Evolutionary conservation across 2,888 invertebrate species (phyloP).

Genomic region (Ametastegia equiseti): DNA sequence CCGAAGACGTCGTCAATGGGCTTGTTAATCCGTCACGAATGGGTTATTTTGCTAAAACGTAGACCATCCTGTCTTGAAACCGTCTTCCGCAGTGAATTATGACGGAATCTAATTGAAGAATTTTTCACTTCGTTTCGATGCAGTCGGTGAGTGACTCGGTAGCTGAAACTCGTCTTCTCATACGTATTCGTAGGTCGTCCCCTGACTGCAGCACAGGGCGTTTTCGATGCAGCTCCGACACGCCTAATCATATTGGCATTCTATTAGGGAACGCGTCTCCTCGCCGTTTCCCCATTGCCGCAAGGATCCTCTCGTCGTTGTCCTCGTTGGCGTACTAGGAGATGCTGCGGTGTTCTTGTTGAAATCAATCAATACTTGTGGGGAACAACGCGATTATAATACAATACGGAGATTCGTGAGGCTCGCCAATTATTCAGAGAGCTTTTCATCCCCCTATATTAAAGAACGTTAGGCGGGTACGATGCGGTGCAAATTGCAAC

Average conservation of each 20-base stretch:
- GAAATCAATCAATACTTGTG: constrained; percentile 32
- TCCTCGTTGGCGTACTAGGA: constrained; percentile 26
- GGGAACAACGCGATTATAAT: constrained; percentile 20
- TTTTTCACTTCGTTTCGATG: no score
- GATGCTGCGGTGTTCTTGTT: constrained; percentile 5
- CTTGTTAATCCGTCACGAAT: no score
- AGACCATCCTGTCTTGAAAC: no score
- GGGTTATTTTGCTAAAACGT: no score
- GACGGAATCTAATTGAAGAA: no score
- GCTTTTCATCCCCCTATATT: not conserved
- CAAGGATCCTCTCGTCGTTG: constrained; percentile 36
- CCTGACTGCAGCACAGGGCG: constrained; percentile 54
- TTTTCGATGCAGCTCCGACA: constrained; percentile 67
- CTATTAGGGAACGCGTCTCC: constrained; percentile 68
- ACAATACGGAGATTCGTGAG: constrained; percentile 15
- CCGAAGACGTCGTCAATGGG: no score
- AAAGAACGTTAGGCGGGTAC: not conserved
- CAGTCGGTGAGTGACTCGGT: no score
- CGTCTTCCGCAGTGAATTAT: no score
- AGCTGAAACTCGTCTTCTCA: not conserved
- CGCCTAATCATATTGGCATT: constrained; percentile 72
- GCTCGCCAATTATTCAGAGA: not conserved
- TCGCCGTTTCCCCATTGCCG: constrained; percentile 56
- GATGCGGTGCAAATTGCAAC: not conserved
- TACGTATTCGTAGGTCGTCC: constrained; percentile 31